These are phyloP conservation scores for Neoascia interrupta DNA, from an alignment of 2,888 invertebrate genomes.

Conservation along the genomic window DNA sequence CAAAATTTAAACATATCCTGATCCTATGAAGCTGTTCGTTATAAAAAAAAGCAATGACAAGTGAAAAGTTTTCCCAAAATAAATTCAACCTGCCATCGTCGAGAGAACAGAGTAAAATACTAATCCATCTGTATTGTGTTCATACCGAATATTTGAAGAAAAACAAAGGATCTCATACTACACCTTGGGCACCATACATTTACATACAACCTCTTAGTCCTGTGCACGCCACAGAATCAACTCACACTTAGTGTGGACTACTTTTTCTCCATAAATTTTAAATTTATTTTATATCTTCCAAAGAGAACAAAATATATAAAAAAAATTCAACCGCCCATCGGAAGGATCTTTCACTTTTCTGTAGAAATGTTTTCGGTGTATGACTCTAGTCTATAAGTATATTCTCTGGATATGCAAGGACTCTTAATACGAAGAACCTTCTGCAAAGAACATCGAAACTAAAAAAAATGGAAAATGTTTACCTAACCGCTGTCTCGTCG, in stretches of 20 bases:
- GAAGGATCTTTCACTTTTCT: constrained; percentile 57
- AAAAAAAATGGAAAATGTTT: constrained; percentile 59
- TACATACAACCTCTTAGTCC: no score
- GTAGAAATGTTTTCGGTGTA: constrained; percentile 45
- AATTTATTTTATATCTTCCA: constrained; percentile 46
- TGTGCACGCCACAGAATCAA: constrained; percentile 32
- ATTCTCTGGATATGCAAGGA: constrained; percentile 46
- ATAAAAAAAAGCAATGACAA: no score
- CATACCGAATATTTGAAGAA: constrained; percentile 35
- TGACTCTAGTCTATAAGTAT: constrained; percentile 4
- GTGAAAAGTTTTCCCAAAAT: constrained; percentile 10
- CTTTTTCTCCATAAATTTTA: constrained; percentile 59
- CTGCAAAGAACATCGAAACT: constrained; percentile 6
- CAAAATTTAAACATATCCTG: no score
- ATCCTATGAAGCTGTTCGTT: no score
- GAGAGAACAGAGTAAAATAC: background rate
- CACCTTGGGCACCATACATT: no score
- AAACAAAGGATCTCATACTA: constrained; percentile 48
- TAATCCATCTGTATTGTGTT: constrained; percentile 6
- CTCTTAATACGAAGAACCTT: constrained; percentile 1
- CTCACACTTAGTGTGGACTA: no score
- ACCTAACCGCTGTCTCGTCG: constrained; percentile 69
- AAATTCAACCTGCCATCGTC: no score
- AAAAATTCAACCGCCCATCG: constrained; percentile 62
- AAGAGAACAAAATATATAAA: constrained; percentile 8